Evolutionary conservation across 2,797 vertebrate genomes (phyloP).

Genomic region (Pteronotus mesoamericanus): DNA sequence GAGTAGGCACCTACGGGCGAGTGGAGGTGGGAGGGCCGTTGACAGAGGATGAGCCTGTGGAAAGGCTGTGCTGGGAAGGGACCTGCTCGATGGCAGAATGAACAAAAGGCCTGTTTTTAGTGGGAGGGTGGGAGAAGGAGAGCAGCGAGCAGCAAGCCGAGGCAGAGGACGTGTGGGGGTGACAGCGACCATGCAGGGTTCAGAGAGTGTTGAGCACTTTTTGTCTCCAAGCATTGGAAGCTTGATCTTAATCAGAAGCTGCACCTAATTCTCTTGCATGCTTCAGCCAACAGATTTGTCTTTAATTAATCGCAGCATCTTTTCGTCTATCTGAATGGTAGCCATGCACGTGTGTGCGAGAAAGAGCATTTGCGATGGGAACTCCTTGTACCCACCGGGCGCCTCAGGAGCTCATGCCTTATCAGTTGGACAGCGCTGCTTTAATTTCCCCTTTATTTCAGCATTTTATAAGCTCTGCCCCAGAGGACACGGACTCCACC

Average conservation of each 20-base stretch:
- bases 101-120: not conserved
- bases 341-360: fast-evolving
- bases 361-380: fast-evolving
- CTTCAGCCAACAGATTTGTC: not conserved
- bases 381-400: not conserved
- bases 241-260: fast-evolving
- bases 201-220: fast-evolving
- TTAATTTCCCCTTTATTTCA: not conserved
- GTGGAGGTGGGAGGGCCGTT: too few species aligned
- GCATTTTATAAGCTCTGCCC: not conserved
- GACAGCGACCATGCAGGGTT: not conserved
- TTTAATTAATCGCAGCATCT: not conserved
- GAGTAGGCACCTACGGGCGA: not conserved
- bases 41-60: not conserved
- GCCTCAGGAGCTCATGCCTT: fast-evolving
- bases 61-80: not conserved
- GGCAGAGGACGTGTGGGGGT: fast-evolving
- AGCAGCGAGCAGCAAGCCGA: fast-evolving
- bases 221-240: fast-evolving
- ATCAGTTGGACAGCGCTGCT: fast-evolving
- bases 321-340: fast-evolving
- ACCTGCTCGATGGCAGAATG: fast-evolving
- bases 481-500: not conserved
- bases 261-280: fast-evolving
- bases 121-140: not conserved